A percentile compares a stretch with the other conserved stretches of the same genome.
These are phyloP conservation scores for Papilio polyxenes DNA, from an alignment of 1,140 invertebrate species.

Conservation along the genomic window DNA sequence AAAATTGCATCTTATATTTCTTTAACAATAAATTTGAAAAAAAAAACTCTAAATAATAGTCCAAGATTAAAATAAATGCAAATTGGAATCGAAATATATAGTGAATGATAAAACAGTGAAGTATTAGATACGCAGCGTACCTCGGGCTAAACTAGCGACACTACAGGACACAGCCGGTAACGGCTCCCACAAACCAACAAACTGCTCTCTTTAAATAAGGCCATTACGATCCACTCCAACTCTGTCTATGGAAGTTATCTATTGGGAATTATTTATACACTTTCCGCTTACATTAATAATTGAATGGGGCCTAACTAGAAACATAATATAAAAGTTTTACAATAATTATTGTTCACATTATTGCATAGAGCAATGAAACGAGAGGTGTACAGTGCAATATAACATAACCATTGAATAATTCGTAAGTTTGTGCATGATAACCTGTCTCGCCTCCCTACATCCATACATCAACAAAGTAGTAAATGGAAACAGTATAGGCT, in stretches of 20 bases:
- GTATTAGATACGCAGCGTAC: slow-evolving; percentile 52
- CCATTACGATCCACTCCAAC: slow-evolving; percentile 61
- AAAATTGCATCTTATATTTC: background rate
- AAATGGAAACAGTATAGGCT: slow-evolving; percentile 66
- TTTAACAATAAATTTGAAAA: slow-evolving; percentile 32
- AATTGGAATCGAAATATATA: slow-evolving; percentile 53
- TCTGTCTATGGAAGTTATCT: slow-evolving; percentile 67
- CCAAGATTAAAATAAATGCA: slow-evolving; percentile 51
- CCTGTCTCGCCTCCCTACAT: slow-evolving; percentile 55
- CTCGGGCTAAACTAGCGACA: slow-evolving; percentile 70
- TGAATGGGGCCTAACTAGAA: slow-evolving; percentile 78
- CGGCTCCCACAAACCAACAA: slow-evolving; percentile 42
- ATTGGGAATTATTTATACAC: slow-evolving; percentile 74
- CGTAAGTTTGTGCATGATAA: slow-evolving; percentile 75
- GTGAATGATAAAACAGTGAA: slow-evolving; percentile 58
- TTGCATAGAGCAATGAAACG: slow-evolving; percentile 69
- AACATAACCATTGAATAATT: slow-evolving; percentile 67
- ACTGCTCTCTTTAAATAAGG: slow-evolving; percentile 64
- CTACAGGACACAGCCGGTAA: slow-evolving; percentile 53
- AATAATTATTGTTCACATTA: slow-evolving; percentile 73
- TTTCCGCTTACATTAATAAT: slow-evolving; percentile 78
- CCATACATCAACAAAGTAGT: slow-evolving; percentile 64
- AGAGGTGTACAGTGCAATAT: slow-evolving; percentile 50
- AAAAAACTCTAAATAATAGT: slow-evolving; percentile 34
- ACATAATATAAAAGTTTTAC: slow-evolving; percentile 64